phyloP scores from a whole-genome alignment of 1,140 invertebrate genomes.

The Oryctes rhinoceros region DNA sequence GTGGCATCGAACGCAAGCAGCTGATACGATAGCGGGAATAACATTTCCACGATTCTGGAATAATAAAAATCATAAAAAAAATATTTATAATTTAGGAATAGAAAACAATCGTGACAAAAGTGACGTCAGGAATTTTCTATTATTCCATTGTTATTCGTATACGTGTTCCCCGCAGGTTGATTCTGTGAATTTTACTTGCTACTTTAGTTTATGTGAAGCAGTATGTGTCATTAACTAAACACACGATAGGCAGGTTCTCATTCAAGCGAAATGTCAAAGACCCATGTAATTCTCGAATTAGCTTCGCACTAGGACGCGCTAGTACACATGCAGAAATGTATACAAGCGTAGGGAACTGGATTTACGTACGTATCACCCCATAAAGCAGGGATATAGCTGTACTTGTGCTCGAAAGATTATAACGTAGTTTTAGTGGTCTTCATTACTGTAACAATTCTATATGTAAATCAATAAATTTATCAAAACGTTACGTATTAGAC shows the following conservation, averaged over 20 bases:
- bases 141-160: neutral
- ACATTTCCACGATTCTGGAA: neutral
- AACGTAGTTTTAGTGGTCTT: too few relatives aligned
- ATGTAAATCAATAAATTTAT: too few relatives aligned
- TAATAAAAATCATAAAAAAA: neutral
- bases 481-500: too few relatives aligned
- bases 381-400: neutral
- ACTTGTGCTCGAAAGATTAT: too few relatives aligned
- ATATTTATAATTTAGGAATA: neutral
- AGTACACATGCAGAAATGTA: neutral
- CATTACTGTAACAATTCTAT: too few relatives aligned
- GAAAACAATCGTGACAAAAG: neutral
- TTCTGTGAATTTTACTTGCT: neutral
- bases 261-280: conserved; percentile 16
- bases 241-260: neutral
- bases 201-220: neutral
- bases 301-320: neutral
- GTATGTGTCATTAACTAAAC: conserved; percentile 12
- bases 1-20: neutral
- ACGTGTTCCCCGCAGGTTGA: neutral
- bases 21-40: neutral
- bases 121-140: conserved; percentile 12
- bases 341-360: neutral
- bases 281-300: neutral
- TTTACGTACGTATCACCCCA: neutral